Conservation (phyloP, 2,888 invertebrate species). For the Pasiphila rectangulata region DNA sequence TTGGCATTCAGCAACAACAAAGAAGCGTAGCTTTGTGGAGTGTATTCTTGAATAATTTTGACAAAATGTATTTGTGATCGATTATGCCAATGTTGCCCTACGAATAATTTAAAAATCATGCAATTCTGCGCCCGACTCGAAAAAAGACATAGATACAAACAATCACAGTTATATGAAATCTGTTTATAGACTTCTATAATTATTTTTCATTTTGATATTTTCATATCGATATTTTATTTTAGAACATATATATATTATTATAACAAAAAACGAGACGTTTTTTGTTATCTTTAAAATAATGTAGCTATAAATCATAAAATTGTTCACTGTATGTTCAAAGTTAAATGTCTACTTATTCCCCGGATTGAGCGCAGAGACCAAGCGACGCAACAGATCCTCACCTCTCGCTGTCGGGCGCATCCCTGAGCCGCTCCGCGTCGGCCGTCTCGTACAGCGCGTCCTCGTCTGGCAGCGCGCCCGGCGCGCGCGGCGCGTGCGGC, state of each 20-base stretch:
- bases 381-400: conserved; percentile 61
- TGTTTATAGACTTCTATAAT: no score
- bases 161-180: no score
- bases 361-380: not conserved
- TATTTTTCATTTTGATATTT: no score
- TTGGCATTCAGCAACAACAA: conserved; percentile 1
- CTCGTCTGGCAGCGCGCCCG: conserved; percentile 83
- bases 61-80: not conserved
- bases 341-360: no score
- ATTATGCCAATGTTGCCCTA: conserved; percentile 8
- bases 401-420: conserved; percentile 95
- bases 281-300: no score
- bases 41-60: conserved; percentile 8
- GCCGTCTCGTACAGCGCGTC: conserved; percentile 94
- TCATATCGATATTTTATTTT: no score
- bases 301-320: no score
- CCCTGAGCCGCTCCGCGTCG: conserved; percentile 85
- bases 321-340: no score
- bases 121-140: not conserved
- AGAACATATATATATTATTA: no score
- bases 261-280: no score
- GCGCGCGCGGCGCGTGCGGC: conserved; percentile 66
- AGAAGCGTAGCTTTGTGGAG: conserved; percentile 13
- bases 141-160: no score
- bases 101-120: not conserved